Conservation (phyloP, 2,113 vertebrate genomes). For the Ceyx melanurus region DNA sequence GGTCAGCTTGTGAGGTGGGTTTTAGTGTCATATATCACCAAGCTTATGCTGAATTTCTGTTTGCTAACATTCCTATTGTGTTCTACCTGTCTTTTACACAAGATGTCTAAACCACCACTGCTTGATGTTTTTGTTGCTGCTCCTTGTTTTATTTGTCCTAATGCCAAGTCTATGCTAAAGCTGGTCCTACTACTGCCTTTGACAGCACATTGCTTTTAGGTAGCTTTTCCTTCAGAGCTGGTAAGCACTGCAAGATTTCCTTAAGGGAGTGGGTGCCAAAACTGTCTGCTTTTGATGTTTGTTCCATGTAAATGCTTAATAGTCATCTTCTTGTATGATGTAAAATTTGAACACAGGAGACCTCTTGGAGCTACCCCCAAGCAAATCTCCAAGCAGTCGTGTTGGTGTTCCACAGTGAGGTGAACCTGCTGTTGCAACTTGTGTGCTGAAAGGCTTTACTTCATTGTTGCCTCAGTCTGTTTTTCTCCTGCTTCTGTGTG, state of each 20-base stretch:
- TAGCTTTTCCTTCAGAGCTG: background rate
- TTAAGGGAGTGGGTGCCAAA: background rate
- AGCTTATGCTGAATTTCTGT: background rate
- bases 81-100: background rate
- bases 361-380: background rate
- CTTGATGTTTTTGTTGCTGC: background rate
- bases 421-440: background rate
- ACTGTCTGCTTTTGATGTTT: background rate
- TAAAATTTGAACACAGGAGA: background rate
- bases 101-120: background rate
- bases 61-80: background rate
- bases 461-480: background rate
- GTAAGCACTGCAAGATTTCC: background rate
- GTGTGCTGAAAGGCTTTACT: background rate
- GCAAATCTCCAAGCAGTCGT: background rate
- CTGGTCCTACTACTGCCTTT: background rate
- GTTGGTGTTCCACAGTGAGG: background rate
- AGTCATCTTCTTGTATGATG: background rate
- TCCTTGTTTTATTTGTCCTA: background rate
- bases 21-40: background rate
- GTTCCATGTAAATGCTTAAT: background rate
- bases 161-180: background rate
- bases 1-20: conserved; percentile 40
- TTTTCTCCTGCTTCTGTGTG: background rate
- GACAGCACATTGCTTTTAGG: background rate